Conservation (phyloP, 2,888 invertebrate genomes). For the Hipparchia semele region DNA sequence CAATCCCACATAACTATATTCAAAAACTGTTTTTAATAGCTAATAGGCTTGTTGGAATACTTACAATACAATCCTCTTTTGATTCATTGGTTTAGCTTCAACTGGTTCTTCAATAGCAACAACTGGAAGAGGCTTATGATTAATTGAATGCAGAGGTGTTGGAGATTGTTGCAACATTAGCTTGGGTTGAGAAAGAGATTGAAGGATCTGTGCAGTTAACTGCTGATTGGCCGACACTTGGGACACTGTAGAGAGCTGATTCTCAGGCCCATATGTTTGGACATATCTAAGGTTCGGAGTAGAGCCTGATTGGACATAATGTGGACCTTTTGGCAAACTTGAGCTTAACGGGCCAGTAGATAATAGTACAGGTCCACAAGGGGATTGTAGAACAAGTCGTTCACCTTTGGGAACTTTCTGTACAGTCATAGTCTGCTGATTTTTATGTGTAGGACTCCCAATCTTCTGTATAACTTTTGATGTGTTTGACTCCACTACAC, state of each 20-base stretch:
- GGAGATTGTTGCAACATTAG: conserved; percentile 63
- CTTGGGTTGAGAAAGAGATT: conserved; percentile 80
- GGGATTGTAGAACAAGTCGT: conserved; percentile 71
- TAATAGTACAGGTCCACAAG: conserved; percentile 73
- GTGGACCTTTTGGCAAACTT: conserved; percentile 72
- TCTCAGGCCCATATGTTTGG: conserved; percentile 70
- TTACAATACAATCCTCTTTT: conserved; percentile 75
- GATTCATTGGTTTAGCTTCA: conserved; percentile 63
- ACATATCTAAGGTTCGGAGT: conserved; percentile 75
- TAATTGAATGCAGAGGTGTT: conserved; percentile 43
- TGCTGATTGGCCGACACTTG: conserved; percentile 85
- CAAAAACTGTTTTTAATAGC: too few relatives aligned
- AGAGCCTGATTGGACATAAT: conserved; percentile 77
- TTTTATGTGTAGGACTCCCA: conserved; percentile 72
- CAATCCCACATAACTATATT: too few relatives aligned
- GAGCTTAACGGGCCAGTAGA: conserved; percentile 71
- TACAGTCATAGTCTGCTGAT: conserved; percentile 56
- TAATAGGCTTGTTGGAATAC: conserved; percentile 44
- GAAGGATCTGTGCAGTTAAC: conserved; percentile 84
- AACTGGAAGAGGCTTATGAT: conserved; percentile 31
- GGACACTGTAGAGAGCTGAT: conserved; percentile 66
- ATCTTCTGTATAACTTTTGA: conserved; percentile 77
- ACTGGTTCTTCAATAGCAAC: conserved; percentile 55
- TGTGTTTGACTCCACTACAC: conserved; percentile 63
- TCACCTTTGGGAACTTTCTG: conserved; percentile 72